phyloP scores from a whole-genome alignment of 2,113 vertebrate species.

The Cnemophilus loriae region DNA sequence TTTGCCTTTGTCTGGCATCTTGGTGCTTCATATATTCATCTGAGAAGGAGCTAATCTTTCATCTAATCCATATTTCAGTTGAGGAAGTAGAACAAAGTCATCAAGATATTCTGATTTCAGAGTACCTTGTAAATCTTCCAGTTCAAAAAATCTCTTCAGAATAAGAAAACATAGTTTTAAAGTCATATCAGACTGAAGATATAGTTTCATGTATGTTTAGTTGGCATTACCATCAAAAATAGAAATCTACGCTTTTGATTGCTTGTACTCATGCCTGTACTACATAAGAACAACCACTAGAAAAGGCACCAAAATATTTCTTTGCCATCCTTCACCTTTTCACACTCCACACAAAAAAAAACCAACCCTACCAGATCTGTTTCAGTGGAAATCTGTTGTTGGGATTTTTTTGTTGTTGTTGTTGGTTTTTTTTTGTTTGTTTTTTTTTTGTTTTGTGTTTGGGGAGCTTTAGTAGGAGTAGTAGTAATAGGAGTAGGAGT shows the following conservation, averaged over 20 bases:
- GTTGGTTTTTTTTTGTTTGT: too few relatives aligned
- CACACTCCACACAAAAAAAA: neutral
- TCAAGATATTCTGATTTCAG: neutral
- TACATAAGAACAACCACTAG: neutral
- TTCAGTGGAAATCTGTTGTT: neutral
- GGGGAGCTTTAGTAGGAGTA: neutral
- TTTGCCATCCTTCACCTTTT: neutral
- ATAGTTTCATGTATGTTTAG: neutral
- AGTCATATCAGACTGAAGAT: neutral
- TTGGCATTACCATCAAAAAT: neutral
- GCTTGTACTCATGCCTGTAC: neutral
- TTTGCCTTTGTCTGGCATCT: neutral
- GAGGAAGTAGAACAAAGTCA: neutral
- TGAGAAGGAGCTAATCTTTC: neutral
- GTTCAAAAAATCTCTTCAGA: neutral
- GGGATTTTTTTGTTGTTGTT: too few relatives aligned
- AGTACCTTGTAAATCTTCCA: neutral
- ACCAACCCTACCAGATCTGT: rapidly evolving
- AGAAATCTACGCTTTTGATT: neutral
- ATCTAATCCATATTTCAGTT: neutral
- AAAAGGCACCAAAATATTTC: neutral
- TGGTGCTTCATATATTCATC: neutral
- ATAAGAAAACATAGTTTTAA: neutral
- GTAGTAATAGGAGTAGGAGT: neutral
- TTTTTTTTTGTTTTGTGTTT: neutral